Conservation (phyloP, 1,140 invertebrate species). For the Drosophila truncata region DNA sequence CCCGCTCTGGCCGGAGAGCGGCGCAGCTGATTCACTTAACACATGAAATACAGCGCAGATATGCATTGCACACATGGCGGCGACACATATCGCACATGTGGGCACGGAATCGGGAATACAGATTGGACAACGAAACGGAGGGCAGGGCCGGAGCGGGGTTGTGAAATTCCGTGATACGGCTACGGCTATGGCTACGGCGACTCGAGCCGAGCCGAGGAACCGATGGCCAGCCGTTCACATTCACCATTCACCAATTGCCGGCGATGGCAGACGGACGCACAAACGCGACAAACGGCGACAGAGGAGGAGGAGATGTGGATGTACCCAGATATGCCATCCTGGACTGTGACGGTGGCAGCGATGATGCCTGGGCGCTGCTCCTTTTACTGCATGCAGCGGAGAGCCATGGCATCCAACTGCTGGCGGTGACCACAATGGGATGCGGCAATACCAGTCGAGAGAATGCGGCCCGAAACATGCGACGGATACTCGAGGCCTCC, state of each 20-base stretch:
- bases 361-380: slow-evolving; percentile 89
- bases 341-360: slow-evolving; percentile 88
- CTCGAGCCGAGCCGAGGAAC: not conserved
- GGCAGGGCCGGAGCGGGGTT: slow-evolving; percentile 4
- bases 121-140: not conserved
- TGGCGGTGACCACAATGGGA: slow-evolving; percentile 88
- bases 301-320: not conserved
- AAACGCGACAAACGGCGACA: slow-evolving; percentile 15
- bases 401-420: slow-evolving; percentile 85
- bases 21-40: slow-evolving; percentile 13
- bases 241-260: slow-evolving; percentile 31
- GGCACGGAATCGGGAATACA: slow-evolving; percentile 9
- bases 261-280: slow-evolving; percentile 41
- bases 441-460: slow-evolving; percentile 88
- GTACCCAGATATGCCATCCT: slow-evolving; percentile 85
- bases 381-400: slow-evolving; percentile 87
- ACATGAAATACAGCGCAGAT: slow-evolving; percentile 28
- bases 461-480: slow-evolving; percentile 88
- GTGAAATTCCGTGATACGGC: slow-evolving; percentile 29
- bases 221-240: slow-evolving; percentile 1
- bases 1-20: not conserved
- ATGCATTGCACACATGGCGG: slow-evolving; percentile 34
- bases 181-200: too few species aligned
- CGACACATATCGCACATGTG: slow-evolving; percentile 32
- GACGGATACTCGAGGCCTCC: slow-evolving; percentile 87